These are phyloP conservation scores for Torymus auratus DNA, from an alignment of 2,888 invertebrate species.

Conservation along the genomic window DNA sequence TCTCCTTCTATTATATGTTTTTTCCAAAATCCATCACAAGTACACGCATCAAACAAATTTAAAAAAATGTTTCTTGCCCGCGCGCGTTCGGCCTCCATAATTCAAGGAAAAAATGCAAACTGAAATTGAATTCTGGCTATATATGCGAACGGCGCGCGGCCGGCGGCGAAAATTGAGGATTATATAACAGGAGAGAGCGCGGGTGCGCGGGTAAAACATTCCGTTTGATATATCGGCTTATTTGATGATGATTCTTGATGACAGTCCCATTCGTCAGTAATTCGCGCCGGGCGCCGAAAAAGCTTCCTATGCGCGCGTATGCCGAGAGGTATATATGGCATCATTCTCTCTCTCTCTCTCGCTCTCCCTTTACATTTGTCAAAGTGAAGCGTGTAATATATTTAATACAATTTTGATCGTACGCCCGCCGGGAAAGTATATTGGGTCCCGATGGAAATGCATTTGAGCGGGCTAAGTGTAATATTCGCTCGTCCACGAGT, in stretches of 20 bases:
- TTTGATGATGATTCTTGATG: conserved; percentile 48
- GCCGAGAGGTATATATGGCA: no score
- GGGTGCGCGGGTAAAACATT: conserved; percentile 33
- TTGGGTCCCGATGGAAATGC: not conserved
- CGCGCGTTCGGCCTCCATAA: no score
- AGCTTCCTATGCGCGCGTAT: not conserved
- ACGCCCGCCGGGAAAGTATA: not conserved
- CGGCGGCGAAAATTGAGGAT: conserved; percentile 11
- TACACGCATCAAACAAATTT: no score
- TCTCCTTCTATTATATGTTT: no score
- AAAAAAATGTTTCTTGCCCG: no score
- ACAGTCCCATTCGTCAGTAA: conserved; percentile 41
- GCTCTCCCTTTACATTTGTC: conserved; percentile 12
- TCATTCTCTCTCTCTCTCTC: not conserved
- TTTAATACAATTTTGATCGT: conserved; percentile 5
- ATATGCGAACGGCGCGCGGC: no score
- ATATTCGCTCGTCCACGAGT: no score
- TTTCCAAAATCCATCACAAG: no score
- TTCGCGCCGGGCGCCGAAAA: conserved; percentile 4
- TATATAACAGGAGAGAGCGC: conserved; percentile 1
- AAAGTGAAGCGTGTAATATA: conserved; percentile 23
- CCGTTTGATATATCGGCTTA: conserved; percentile 50
- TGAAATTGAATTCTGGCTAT: conserved; percentile 1
- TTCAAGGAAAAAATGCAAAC: not conserved
- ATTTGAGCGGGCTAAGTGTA: no score